These are phyloP conservation scores for Cephalopholis sonnerati DNA, from an alignment of 2,113 vertebrate species.

Conservation along the genomic window DNA sequence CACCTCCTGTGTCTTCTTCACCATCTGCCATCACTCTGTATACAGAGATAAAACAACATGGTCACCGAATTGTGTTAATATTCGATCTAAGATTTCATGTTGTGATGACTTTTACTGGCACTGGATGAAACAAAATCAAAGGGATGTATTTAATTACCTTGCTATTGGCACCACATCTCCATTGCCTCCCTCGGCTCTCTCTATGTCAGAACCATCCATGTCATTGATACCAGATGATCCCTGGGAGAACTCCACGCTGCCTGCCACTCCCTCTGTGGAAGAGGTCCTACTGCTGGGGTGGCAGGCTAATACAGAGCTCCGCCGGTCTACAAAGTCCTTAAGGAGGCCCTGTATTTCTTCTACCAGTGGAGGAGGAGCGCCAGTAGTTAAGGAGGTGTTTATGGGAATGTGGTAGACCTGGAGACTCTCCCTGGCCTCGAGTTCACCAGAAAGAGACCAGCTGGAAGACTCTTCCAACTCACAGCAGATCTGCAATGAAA, in stretches of 20 bases:
- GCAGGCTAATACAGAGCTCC: slow-evolving; percentile 86
- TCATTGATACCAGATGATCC: slow-evolving; percentile 95
- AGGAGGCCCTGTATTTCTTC: slow-evolving; percentile 89
- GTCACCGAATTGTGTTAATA: not conserved
- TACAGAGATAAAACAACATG: slow-evolving; percentile 24
- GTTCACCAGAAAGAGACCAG: slow-evolving; percentile 84
- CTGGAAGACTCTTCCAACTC: slow-evolving; percentile 91
- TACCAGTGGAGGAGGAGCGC: slow-evolving; percentile 71
- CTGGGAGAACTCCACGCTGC: slow-evolving; percentile 94
- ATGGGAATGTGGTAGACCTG: slow-evolving; percentile 86
- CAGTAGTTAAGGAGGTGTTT: slow-evolving; percentile 47
- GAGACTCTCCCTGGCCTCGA: slow-evolving; percentile 87
- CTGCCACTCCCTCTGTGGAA: slow-evolving; percentile 95
- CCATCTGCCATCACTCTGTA: slow-evolving; percentile 80
- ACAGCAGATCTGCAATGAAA: slow-evolving; percentile 89
- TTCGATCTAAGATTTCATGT: not conserved
- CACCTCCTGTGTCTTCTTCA: slow-evolving; percentile 80
- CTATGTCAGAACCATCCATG: slow-evolving; percentile 91
- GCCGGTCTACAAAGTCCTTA: slow-evolving; percentile 89
- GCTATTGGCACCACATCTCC: slow-evolving; percentile 63
- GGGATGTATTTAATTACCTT: slow-evolving; percentile 55
- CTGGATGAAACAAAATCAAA: not conserved
- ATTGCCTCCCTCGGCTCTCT: slow-evolving; percentile 72
- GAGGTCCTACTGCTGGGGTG: slow-evolving; percentile 92
- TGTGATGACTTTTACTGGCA: not conserved